Evolutionary conservation across 2,888 invertebrate species (phyloP).

Genomic region (Acleris emargana): DNA sequence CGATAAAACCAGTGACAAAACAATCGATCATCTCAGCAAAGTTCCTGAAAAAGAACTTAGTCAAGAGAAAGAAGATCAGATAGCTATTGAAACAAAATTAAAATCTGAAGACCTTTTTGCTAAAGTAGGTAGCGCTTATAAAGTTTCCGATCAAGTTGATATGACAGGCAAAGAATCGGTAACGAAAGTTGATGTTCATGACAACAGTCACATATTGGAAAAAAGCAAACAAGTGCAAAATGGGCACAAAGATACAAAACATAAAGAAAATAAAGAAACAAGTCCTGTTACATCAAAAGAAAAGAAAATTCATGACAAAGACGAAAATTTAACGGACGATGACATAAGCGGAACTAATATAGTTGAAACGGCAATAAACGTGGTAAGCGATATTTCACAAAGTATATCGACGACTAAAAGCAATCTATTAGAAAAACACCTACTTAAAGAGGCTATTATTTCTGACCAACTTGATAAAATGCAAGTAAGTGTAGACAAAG

Average conservation of each 20-base stretch:
- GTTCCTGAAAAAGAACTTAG: constrained; percentile 59
- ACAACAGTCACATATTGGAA: background rate
- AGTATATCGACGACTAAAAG: constrained; percentile 16
- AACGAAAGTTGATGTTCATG: constrained; percentile 23
- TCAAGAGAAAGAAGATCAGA: constrained; percentile 53
- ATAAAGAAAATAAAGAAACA: constrained; percentile 15
- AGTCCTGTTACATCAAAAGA: constrained; percentile 42
- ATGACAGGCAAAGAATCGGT: constrained; percentile 4
- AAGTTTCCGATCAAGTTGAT: constrained; percentile 22
- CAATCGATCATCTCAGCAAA: constrained; percentile 52
- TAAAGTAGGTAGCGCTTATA: constrained; percentile 37
- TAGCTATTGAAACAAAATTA: constrained; percentile 42
- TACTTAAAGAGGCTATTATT: constrained; percentile 45
- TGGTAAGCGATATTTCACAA: constrained; percentile 11
- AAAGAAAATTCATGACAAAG: constrained; percentile 41
- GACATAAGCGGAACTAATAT: constrained; percentile 29
- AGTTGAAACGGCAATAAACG: constrained; percentile 21
- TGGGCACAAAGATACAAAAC: constrained; percentile 8
- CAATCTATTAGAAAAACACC: constrained; percentile 18
- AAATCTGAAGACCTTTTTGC: constrained; percentile 40
- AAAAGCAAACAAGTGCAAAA: constrained; percentile 4
- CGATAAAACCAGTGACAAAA: constrained; percentile 51
- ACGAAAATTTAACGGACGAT: constrained; percentile 3
- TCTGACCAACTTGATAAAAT: constrained; percentile 70
- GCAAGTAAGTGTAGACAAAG: constrained; percentile 72